Evolutionary conservation across 2,113 vertebrate species (phyloP), one percentile per base, ranked within the genome.

Genomic region (Xiphophorus maculatus): DNA sequence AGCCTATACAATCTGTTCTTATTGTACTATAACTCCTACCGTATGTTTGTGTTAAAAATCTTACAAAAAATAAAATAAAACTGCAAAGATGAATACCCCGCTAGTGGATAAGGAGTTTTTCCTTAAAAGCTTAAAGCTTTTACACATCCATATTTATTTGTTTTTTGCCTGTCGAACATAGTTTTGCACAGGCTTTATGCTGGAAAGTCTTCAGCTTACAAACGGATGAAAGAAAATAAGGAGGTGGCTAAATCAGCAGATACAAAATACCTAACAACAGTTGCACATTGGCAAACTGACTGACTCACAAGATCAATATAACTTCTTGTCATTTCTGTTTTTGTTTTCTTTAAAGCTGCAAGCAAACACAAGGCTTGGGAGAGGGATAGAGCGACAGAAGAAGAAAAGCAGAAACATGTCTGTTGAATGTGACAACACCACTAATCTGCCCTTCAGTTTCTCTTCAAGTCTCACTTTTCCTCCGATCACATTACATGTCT

Each of bases 401-500:
- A 66, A 60, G 33, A 71, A 65, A 81, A 51, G 54, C 60, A 83
- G 77, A 65, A 32, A 65, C 25, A 7, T 29, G 69, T 81, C 79
- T 27, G 66, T 3, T 37, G 77, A 79, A 75, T 81, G 37, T 74
- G 32, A 79, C 76, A 76, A 35, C 71, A 68, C 6, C 60, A 54
- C 17, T 30, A 32, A 30, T 71, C 32, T 28, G 12, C 33, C 74
- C 74, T 58, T 51, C 40, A 58, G 65, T 64, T 28, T 27, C 12
- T 48, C 65, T 67, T 66, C 33, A 83, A 68, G 65, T 76, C 77
- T 58, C 60, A 77, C 66, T n/a, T 70, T 62, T 79, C 69, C 28
- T 70, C 79, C 69, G 63, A 84, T 85, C 74, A 80, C 17, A 5
- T 74, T 73, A 15, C 71, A 64, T 30, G 54, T 71, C 84, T 85